phyloP scores from a whole-genome alignment of 1,140 invertebrate genomes.

The Drosophila malerkotliana region DNA sequence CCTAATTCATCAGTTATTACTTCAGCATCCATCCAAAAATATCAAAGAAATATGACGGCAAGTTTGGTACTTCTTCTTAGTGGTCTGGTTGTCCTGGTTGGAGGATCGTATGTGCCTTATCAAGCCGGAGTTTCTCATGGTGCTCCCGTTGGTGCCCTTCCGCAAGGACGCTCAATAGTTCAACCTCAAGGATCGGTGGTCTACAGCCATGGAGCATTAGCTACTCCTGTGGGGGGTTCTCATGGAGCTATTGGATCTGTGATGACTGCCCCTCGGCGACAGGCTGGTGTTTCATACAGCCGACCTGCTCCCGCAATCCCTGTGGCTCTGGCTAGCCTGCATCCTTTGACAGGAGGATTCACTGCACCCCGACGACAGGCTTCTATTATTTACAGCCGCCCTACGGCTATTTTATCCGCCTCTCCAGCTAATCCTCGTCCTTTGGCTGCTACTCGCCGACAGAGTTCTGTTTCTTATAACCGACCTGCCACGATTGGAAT shows the following conservation, averaged over 20 bases:
- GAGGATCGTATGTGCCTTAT: neutral
- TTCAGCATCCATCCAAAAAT: neutral
- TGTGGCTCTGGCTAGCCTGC: neutral
- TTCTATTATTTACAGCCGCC: neutral
- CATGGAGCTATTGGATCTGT: conserved; percentile 6
- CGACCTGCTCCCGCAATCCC: neutral
- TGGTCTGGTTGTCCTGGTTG: neutral
- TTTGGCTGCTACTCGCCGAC: neutral
- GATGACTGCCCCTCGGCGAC: neutral
- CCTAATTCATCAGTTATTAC: neutral
- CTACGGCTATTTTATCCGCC: neutral
- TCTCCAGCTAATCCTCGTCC: neutral
- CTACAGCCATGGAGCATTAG: conserved; percentile 4
- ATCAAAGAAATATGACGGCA: neutral
- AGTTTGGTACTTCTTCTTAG: neutral
- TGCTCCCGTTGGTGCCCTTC: conserved; percentile 6
- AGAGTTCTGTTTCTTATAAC: neutral
- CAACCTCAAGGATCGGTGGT: conserved; percentile 2
- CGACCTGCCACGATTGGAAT: conserved; percentile 10
- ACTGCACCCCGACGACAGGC: neutral
- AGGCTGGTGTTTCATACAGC: neutral
- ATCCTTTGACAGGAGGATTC: neutral
- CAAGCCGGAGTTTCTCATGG: neutral
- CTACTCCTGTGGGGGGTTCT: neutral
- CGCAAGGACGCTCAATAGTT: neutral